A percentile compares a stretch with the other conserved stretches of the same genome.
Conservation (phyloP, 1,140 invertebrate genomes). For the Bicyclus anynana region DNA sequence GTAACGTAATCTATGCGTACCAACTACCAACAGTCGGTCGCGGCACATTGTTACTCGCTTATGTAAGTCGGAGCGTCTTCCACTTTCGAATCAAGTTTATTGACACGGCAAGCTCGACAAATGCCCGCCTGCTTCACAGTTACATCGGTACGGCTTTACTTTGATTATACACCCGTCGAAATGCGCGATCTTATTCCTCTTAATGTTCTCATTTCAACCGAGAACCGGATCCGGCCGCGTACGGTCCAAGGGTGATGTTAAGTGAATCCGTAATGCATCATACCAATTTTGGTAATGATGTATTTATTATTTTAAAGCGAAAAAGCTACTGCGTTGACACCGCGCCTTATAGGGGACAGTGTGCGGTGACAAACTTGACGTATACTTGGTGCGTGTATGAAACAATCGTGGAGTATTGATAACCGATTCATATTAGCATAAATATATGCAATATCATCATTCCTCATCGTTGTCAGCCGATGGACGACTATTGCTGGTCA, state of each 20-base stretch:
- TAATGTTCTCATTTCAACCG: slow-evolving; percentile 46
- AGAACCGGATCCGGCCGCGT: slow-evolving; percentile 38
- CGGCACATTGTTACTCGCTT: slow-evolving; percentile 69
- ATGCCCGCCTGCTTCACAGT: slow-evolving; percentile 67
- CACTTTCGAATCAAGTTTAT: slow-evolving; percentile 77
- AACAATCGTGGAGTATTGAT: background rate
- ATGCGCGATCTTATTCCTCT: slow-evolving; percentile 43
- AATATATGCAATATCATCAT: too few relatives aligned
- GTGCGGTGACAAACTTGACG: slow-evolving; percentile 12
- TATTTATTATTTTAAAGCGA: slow-evolving; percentile 39
- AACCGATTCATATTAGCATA: too few relatives aligned
- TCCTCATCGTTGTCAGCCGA: too few relatives aligned
- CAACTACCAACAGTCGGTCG: slow-evolving; percentile 20
- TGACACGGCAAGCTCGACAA: slow-evolving; percentile 75
- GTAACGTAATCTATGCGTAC: slow-evolving; percentile 45
- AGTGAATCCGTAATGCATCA: slow-evolving; percentile 38
- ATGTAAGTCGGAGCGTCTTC: slow-evolving; percentile 75
- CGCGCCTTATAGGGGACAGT: slow-evolving; percentile 23
- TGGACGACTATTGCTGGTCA: too few relatives aligned
- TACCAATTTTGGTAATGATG: slow-evolving; percentile 36
- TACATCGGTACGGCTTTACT: slow-evolving; percentile 60
- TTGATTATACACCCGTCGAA: slow-evolving; percentile 48
- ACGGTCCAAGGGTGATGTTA: slow-evolving; percentile 39
- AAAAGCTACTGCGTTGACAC: slow-evolving; percentile 31
- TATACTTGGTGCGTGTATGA: slow-evolving; percentile 1